Conservation (phyloP, 2,797 vertebrate genomes). For the Phoxinus dragarum region DNA sequence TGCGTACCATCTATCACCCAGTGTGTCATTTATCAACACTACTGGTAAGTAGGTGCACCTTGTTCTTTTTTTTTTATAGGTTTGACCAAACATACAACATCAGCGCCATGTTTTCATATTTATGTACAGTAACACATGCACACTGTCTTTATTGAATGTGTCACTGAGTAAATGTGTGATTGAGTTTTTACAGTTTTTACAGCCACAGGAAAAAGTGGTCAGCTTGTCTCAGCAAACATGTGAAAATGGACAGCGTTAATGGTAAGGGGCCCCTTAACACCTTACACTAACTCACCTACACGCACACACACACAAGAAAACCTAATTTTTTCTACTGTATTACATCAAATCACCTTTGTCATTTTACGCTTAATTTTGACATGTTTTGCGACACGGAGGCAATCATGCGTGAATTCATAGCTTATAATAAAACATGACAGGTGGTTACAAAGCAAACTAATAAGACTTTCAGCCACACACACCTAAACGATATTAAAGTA, state of each 20-base stretch:
- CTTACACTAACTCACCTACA: neutral
- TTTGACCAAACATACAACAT: neutral
- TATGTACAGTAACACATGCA: neutral
- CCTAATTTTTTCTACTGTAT: neutral
- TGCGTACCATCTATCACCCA: neutral
- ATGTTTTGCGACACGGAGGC: neutral
- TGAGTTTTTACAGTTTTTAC: constrained; percentile 36
- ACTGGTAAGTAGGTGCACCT: neutral
- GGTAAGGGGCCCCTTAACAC: neutral
- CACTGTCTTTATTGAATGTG: neutral
- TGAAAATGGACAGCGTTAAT: constrained; percentile 38
- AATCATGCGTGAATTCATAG: neutral
- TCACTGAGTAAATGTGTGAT: neutral
- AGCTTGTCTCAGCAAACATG: constrained; percentile 35
- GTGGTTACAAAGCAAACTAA: constrained; percentile 22
- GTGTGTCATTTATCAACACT: constrained; percentile 30
- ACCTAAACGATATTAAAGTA: constrained; percentile 17
- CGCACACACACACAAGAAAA: neutral
- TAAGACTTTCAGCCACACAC: constrained; percentile 10
- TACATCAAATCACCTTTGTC: neutral
- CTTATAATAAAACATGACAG: constrained; percentile 7
- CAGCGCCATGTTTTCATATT: neutral
- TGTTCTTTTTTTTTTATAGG: neutral
- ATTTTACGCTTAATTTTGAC: neutral
- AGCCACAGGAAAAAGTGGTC: constrained; percentile 55